Evolutionary conservation across 1,140 invertebrate species (phyloP).

Genomic region (Saccostrea echinata): DNA sequence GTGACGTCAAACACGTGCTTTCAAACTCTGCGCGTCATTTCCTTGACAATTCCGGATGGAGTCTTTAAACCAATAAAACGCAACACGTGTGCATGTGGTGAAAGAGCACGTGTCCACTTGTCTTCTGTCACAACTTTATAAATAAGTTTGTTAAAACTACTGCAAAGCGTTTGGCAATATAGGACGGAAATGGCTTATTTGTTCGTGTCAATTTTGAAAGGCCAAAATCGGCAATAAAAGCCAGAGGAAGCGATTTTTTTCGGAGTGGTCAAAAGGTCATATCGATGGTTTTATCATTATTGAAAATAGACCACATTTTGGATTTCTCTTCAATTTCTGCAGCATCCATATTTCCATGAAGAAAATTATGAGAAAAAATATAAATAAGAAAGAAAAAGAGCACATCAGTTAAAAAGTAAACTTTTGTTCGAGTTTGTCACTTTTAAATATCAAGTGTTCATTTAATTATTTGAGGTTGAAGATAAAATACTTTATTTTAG

Average conservation of each 20-base stretch:
- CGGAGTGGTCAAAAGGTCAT: constrained; percentile 11
- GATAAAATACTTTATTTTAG: too few relatives aligned
- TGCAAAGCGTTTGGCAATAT: neutral
- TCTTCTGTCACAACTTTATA: neutral
- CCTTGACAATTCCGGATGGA: neutral
- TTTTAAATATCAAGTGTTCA: neutral
- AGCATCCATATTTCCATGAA: neutral
- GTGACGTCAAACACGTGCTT: neutral
- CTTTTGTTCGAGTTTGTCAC: too few relatives aligned
- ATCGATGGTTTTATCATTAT: neutral
- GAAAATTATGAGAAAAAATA: too few relatives aligned
- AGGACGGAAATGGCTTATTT: constrained; percentile 27
- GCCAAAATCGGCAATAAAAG: neutral
- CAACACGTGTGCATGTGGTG: neutral
- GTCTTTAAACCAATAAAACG: neutral
- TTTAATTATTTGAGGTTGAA: too few relatives aligned
- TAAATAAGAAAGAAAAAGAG: too few relatives aligned
- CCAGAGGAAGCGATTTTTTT: neutral
- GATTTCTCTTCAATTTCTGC: neutral
- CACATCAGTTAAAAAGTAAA: too few relatives aligned
- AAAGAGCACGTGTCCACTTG: neutral
- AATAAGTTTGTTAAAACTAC: neutral
- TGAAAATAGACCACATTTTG: neutral
- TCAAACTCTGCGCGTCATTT: constrained; percentile 5
- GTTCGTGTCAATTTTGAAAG: neutral